Evolutionary conservation across 2,888 invertebrate species (phyloP), one percentile per base, ranked within the genome.

Genomic region (Tuberolachnus salignus): DNA sequence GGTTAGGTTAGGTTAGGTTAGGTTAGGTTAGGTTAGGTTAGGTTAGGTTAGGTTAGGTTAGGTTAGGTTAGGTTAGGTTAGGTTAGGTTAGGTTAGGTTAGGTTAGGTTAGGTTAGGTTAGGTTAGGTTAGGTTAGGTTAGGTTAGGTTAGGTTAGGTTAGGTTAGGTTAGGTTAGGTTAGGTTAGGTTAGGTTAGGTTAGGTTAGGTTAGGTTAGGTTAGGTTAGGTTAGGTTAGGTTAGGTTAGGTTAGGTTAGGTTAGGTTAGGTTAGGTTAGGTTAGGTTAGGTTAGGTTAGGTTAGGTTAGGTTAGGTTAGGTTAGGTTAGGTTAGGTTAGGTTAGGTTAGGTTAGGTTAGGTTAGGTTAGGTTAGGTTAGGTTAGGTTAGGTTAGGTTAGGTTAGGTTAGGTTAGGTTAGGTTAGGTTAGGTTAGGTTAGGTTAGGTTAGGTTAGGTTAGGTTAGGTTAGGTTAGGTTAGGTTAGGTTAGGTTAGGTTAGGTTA

Each of bases 381-480:
- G 44, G 44, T 82, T 82, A 80, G 82, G 82, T 81, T 82, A 80
- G 83, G 57, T 83, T 82, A 82, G 83, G 82, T 82, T 83, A 82
- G 83, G 83, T 83, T 83, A 82, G 83, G 82, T 83, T 80, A 81
- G 82, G 81, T 83, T 83, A 83, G 83, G 83, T 82, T 82, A 82
- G 82, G 82, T 82, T 83, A 82, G 81, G 82, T 82, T 82, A 82
- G 83, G 82, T 83, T 81, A 82, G 83, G 82, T 83, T 81, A 81
- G 83, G 82, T 82, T 81, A 80, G 82, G 81, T 81, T 80, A 80
- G 82, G 81, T 82, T 82, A 81, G 82, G 82, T 82, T 82, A 82
- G n/a, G n/a, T 82, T 82, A 82, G 57, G 57, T 57, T 21, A n/a
- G n/a, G n/a, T n/a, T n/a, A n/a, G n/a, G n/a, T n/a, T n/a, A n/a